These are phyloP conservation scores for Melanotaenia parkinsoni DNA, from an alignment of 2,797 vertebrate genomes.

Conservation along the genomic window DNA sequence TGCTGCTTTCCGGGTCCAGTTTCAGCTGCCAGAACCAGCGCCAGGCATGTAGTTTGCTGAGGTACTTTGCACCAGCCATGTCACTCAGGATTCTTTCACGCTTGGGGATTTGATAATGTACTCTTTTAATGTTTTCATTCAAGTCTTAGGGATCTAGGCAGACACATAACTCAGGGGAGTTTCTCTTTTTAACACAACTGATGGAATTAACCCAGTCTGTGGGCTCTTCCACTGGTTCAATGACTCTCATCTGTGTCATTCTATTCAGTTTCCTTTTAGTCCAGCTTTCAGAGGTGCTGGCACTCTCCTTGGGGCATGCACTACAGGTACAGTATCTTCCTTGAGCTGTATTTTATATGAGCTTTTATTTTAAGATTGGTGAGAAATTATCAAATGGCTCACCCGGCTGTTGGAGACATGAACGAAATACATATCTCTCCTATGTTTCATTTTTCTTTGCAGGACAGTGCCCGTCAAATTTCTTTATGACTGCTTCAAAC, in stretches of 20 bases:
- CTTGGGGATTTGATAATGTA: neutral
- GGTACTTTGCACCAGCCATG: neutral
- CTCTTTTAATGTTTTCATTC: slow-evolving; percentile 18
- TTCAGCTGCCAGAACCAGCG: neutral
- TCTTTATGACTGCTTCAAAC: neutral
- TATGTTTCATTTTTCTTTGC: slow-evolving; percentile 4
- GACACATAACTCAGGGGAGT: neutral
- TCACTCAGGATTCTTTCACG: slow-evolving; percentile 1
- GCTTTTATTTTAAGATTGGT: neutral
- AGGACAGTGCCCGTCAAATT: slow-evolving; percentile 1
- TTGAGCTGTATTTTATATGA: too few relatives aligned
- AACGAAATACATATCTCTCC: slow-evolving; percentile 3
- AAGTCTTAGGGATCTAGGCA: slow-evolving; percentile 15
- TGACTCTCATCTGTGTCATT: too few relatives aligned
- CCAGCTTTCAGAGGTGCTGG: too few relatives aligned
- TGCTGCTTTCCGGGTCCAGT: slow-evolving; percentile 10
- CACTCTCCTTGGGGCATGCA: too few relatives aligned
- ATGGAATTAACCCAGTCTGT: neutral
- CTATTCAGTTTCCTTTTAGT: too few relatives aligned
- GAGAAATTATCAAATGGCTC: slow-evolving; percentile 6
- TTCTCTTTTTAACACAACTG: slow-evolving; percentile 4
- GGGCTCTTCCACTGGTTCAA: too few relatives aligned
- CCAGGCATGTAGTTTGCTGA: slow-evolving; percentile 3
- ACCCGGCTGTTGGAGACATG: neutral
- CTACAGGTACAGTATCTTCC: too few relatives aligned